phyloP scores from a whole-genome alignment of 2,888 invertebrate genomes.

The Polyommatus icarus region DNA sequence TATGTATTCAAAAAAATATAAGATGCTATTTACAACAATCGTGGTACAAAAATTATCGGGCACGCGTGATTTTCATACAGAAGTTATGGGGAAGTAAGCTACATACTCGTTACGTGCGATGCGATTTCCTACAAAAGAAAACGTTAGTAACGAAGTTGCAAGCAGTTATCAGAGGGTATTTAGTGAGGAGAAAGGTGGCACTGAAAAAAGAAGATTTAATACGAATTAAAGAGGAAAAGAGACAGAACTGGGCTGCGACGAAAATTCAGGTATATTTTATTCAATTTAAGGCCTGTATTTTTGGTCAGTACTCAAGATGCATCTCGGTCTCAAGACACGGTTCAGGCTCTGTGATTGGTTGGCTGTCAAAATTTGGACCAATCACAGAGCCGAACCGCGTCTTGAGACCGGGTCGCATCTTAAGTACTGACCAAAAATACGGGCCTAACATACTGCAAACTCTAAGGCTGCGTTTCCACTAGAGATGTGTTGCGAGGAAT shows the following conservation, averaged over 20 bases:
- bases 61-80: conserved; percentile 60
- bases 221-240: conserved; percentile 64
- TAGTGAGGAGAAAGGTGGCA: conserved; percentile 71
- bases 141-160: conserved; percentile 61
- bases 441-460: no score
- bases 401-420: no score
- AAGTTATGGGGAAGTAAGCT: conserved; percentile 66
- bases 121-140: conserved; percentile 59
- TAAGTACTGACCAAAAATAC: no score
- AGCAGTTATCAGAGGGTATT: conserved; percentile 69
- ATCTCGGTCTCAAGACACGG: no score
- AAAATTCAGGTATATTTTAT: conserved; percentile 80
- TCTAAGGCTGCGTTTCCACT: no score
- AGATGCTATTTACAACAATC: conserved; percentile 57
- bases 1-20: conserved; percentile 61
- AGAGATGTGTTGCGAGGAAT: no score
- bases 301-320: no score
- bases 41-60: conserved; percentile 52
- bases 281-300: no score
- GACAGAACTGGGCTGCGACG: conserved; percentile 76
- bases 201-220: conserved; percentile 64
- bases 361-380: no score
- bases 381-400: no score
- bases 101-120: conserved; percentile 58
- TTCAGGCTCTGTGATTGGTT: no score